Conservation (phyloP, 1,140 invertebrate genomes). For the Achroia grisella region DNA sequence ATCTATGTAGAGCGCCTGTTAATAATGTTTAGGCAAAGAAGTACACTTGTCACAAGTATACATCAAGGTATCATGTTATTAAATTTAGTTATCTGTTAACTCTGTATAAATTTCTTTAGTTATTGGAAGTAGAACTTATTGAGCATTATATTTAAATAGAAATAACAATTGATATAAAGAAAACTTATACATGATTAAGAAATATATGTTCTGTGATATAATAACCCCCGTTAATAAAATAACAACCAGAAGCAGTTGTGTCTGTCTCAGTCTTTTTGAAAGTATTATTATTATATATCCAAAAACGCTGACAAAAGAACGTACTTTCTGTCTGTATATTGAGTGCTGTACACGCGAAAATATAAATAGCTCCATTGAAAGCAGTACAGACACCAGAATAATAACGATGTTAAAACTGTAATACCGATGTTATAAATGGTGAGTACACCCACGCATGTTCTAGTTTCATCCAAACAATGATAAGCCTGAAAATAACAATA, state of each 20-base stretch:
- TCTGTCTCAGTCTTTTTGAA: conserved; percentile 30
- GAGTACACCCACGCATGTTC: conserved; percentile 40
- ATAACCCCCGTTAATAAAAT: conserved; percentile 32
- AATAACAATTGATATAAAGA: neutral
- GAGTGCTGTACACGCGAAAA: conserved; percentile 26
- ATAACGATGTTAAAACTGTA: conserved; percentile 17
- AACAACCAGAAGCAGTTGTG: conserved; percentile 34
- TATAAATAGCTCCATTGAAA: conserved; percentile 49
- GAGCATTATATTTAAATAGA: too few relatives aligned
- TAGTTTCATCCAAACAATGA: conserved; percentile 39
- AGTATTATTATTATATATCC: conserved; percentile 28
- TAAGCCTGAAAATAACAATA: conserved; percentile 50
- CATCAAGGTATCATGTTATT: too few relatives aligned
- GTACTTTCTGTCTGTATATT: conserved; percentile 18
- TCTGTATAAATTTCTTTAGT: too few relatives aligned
- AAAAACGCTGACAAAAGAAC: conserved; percentile 22
- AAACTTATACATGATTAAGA: conserved; percentile 30
- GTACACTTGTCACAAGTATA: too few relatives aligned
- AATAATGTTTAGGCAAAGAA: too few relatives aligned
- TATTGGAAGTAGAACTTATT: too few relatives aligned
- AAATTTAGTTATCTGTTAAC: too few relatives aligned
- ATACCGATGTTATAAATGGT: conserved; percentile 39
- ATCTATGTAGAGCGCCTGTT: too few relatives aligned
- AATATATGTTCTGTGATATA: conserved; percentile 17
- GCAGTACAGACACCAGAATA: conserved; percentile 41